Conservation (phyloP, 2,888 invertebrate genomes). For the Pyralis farinalis region DNA sequence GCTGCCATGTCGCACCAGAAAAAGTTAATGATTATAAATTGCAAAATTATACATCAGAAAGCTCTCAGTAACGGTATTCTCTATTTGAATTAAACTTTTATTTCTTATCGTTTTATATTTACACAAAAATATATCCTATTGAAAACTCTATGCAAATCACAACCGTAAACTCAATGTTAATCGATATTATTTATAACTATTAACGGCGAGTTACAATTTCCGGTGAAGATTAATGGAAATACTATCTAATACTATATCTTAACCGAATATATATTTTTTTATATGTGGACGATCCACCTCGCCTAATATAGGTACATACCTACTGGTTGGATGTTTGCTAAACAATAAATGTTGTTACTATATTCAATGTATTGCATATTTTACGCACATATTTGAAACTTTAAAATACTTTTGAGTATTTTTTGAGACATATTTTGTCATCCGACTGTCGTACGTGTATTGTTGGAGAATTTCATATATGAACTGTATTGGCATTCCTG, state of each 20-base stretch:
- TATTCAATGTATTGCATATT: too few relatives aligned
- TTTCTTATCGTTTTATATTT: background rate
- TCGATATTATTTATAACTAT: background rate
- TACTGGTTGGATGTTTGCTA: too few relatives aligned
- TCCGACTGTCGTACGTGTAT: too few relatives aligned
- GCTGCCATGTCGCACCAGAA: constrained; percentile 46
- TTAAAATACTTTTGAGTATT: too few relatives aligned
- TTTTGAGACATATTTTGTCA: too few relatives aligned
- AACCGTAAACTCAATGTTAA: constrained; percentile 3
- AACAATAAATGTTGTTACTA: too few relatives aligned
- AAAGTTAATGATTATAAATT: constrained; percentile 74
- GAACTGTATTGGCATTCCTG: constrained; percentile 17
- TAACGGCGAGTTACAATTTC: background rate
- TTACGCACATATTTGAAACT: too few relatives aligned
- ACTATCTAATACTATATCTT: background rate
- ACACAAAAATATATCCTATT: constrained; percentile 1
- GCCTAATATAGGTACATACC: too few relatives aligned
- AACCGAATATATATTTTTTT: background rate
- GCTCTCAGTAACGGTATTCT: constrained; percentile 45
- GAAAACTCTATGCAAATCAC: constrained; percentile 4
- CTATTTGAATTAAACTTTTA: constrained; percentile 27
- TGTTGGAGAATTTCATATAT: background rate
- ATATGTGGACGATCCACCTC: too few relatives aligned
- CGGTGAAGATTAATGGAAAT: background rate
- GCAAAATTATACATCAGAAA: constrained; percentile 61